Percentiles rank a stretch among this genome's conserved stretches.
Conservation (phyloP, 2,113 vertebrate species). For the mouse (Mus musculus) region DNA sequence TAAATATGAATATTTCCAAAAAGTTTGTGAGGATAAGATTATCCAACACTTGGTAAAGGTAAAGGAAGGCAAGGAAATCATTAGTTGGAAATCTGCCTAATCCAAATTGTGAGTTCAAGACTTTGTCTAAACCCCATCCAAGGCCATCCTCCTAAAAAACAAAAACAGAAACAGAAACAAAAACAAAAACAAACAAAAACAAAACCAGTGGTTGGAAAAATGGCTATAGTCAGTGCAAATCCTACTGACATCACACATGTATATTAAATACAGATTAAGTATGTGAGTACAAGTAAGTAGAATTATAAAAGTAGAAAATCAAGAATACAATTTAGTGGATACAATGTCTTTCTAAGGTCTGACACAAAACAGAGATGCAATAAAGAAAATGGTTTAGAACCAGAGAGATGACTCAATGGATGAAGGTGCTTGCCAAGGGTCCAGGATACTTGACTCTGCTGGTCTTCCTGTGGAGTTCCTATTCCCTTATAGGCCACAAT, state of each 20-base stretch:
- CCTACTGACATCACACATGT: background rate
- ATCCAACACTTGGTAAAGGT: background rate
- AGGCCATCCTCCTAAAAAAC: no score
- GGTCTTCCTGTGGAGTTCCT: no score
- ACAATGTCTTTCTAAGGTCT: conserved; percentile 3
- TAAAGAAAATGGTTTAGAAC: background rate
- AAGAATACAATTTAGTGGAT: conserved; percentile 9
- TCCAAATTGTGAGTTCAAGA: background rate
- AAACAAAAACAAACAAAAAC: conserved; percentile 30
- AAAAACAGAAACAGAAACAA: no score
- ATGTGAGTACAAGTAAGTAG: background rate
- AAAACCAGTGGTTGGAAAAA: conserved; percentile 4
- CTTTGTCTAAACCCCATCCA: background rate
- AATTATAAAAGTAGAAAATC: conserved; percentile 29
- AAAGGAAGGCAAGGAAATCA: no score
- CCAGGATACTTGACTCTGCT: no score
- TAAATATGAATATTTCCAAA: background rate
- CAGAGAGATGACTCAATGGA: background rate
- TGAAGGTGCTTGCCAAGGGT: background rate
- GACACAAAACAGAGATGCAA: background rate
- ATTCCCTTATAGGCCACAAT: no score
- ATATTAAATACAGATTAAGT: background rate
- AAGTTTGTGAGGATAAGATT: background rate
- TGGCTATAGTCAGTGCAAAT: background rate
- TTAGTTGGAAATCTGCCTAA: background rate